These are phyloP conservation scores for Hydrochoerus hydrochaeris DNA, from an alignment of 2,113 vertebrate genomes.

Conservation along the genomic window DNA sequence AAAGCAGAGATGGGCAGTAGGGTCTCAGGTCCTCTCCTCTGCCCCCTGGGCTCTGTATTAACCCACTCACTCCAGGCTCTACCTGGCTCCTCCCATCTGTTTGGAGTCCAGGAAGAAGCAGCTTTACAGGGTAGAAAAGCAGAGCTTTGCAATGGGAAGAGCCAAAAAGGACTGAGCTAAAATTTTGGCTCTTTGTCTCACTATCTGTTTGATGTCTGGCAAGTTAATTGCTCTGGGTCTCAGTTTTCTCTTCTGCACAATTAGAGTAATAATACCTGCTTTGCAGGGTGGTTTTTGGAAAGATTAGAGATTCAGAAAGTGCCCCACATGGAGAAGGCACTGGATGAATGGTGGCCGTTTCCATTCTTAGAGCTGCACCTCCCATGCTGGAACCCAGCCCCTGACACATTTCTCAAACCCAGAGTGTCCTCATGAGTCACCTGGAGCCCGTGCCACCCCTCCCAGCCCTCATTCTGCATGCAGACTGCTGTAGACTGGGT, in stretches of 20 bases:
- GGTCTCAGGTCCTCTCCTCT: accelerated
- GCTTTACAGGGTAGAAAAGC: neutral
- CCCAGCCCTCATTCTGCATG: neutral
- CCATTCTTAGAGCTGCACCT: neutral
- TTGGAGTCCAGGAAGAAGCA: neutral
- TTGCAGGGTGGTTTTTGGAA: conserved; percentile 11
- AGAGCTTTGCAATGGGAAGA: accelerated
- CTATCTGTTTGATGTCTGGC: conserved; percentile 14
- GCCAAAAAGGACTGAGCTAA: neutral
- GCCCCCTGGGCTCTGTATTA: accelerated
- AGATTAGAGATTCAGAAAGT: conserved; percentile 38
- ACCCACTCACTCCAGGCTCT: too few species aligned
- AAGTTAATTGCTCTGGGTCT: conserved; percentile 70
- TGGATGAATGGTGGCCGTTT: neutral
- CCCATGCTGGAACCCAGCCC: neutral
- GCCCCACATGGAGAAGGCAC: neutral
- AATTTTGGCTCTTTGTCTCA: neutral
- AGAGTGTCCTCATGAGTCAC: neutral
- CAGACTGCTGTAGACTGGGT: neutral
- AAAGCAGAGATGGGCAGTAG: neutral
- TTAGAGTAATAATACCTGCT: conserved; percentile 61
- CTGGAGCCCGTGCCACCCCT: neutral
- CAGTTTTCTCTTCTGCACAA: conserved; percentile 61
- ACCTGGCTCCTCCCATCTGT: neutral
- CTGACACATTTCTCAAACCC: neutral